Evolutionary conservation across 2,113 vertebrate species (phyloP).

Genomic region (Delphinapterus leucas): DNA sequence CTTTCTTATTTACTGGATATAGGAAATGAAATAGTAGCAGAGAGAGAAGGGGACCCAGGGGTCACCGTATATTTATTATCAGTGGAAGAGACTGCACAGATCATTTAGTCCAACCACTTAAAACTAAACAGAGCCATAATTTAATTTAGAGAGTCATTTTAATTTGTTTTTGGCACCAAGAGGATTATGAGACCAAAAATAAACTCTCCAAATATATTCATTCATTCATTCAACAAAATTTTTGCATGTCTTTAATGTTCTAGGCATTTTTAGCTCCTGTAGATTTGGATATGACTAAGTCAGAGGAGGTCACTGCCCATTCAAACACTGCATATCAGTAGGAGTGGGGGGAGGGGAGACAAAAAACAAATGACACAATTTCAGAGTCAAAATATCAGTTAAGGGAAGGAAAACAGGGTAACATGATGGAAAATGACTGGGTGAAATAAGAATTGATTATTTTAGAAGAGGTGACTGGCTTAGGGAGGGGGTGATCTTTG

Average conservation of each 20-base stretch:
- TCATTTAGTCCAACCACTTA: slow-evolving; percentile 65
- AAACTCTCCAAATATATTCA: slow-evolving; percentile 59
- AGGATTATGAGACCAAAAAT: slow-evolving; percentile 24
- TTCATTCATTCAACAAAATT: slow-evolving; percentile 32
- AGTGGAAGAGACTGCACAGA: slow-evolving; percentile 55
- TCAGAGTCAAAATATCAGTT: background rate
- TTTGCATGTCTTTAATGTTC: slow-evolving; percentile 44
- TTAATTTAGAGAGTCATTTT: slow-evolving; percentile 56
- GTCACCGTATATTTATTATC: background rate
- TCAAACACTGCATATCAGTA: background rate
- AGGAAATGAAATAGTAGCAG: slow-evolving; percentile 2
- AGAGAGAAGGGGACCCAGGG: background rate
- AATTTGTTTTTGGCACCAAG: slow-evolving; percentile 57
- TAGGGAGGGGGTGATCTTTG: background rate
- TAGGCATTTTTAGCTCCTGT: slow-evolving; percentile 32
- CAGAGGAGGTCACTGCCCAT: background rate
- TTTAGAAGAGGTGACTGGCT: background rate
- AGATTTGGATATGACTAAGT: background rate
- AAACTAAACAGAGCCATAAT: slow-evolving; percentile 70
- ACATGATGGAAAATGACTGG: background rate
- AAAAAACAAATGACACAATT: background rate
- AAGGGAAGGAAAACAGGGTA: background rate
- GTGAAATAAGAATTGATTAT: background rate
- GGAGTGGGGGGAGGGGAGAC: background rate
- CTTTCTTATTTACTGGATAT: slow-evolving; percentile 5